These are phyloP conservation scores for Cardiocondyla obscurior DNA, from an alignment of 1,140 invertebrate species.

Conservation along the genomic window DNA sequence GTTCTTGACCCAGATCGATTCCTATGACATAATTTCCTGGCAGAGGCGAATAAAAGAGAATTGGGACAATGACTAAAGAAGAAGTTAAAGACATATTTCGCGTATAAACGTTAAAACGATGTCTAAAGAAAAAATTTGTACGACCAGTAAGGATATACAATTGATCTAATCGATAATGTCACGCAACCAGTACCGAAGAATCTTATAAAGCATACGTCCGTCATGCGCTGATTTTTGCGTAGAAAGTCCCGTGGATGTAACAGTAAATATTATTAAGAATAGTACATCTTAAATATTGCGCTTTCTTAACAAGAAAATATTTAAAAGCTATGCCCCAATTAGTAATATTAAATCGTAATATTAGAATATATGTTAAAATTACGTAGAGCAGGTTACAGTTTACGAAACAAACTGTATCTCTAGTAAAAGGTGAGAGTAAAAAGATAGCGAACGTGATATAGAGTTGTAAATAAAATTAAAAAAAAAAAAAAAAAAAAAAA, in stretches of 20 bases:
- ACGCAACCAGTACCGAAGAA: neutral
- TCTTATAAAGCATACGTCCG: neutral
- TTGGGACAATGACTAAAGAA: neutral
- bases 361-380: neutral
- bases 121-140: neutral
- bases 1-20: neutral
- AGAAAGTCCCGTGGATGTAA: slow-evolving; percentile 42
- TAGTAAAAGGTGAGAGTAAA: neutral
- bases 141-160: neutral
- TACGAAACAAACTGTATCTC: neutral
- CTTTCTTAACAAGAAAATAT: neutral
- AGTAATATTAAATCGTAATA: neutral
- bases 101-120: neutral
- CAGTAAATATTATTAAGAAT: slow-evolving; percentile 41
- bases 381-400: neutral
- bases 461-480: too few species aligned
- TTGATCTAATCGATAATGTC: neutral
- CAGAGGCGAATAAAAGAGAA: neutral
- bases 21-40: neutral
- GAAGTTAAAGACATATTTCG: neutral
- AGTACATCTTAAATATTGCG: too few species aligned
- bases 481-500: neutral
- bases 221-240: slow-evolving; percentile 47
- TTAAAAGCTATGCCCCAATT: neutral
- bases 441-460: neutral